Evolutionary conservation across 1,140 invertebrate species (phyloP), one percentile per base, ranked within the genome.

Genomic region (Manduca sexta): DNA sequence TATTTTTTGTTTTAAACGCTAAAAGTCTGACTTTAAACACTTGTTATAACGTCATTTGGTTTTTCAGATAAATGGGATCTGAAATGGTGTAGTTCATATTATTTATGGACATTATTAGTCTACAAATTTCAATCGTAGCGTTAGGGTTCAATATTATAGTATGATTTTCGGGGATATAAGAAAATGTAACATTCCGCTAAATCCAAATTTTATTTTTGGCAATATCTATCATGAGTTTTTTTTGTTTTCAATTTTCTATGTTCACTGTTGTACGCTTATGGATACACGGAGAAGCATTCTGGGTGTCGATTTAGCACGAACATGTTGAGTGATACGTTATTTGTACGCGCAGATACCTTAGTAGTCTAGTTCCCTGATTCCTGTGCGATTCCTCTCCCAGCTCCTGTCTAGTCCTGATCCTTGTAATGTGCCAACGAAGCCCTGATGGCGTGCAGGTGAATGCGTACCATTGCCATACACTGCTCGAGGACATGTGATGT

Each of bases 11-110:
- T 74, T 76, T 65, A 69, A 74, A 76, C 65, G 68, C 70, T 73
- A 75, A 71, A 82, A 84, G 81, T 84, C 81, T 82, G 81, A 84
- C 78, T 84, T 81, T 82, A 78, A 84, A 68, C 68, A 75, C 60
- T 84, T 80, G 78, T 79, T 84, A 72, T 73, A 12, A 45, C 18
- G 60, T 72, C 71, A 69, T 71, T 72, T 74, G 64, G 59, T 70
- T 69, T 59, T 66, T 75, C 76, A 77, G 74, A 74, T 70, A 52
- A 58, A 42, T 48, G 52, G 60, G 59, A 60, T 78, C 70, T 80
- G 70, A 78, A 71, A 78, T 69, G 62, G 63, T 56, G 63, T 80
- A 74, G 74, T 83, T 74, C 71, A 55, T 70, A 37, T 29, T 34
- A 40, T 41, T 35, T 15, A 56, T n/a, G n/a, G 64, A 42, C 60